Conservation (phyloP, 2,797 vertebrate species). For the Uromys caudimaculatus region DNA sequence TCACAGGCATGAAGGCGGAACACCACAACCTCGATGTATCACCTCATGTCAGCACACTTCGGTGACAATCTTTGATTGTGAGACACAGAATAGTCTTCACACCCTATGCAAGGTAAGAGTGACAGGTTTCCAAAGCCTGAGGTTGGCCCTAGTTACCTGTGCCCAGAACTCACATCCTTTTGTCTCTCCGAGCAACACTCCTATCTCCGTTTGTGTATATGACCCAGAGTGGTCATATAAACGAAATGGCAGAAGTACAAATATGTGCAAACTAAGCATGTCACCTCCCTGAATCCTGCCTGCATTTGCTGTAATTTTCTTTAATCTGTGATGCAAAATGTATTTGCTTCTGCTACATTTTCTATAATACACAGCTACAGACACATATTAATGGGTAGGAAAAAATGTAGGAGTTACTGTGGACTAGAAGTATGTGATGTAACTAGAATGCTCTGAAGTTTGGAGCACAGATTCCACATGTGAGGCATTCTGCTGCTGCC, state of each 20-base stretch:
- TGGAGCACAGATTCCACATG: background rate
- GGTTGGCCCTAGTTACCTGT: background rate
- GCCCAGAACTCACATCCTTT: background rate
- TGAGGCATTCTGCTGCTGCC: background rate
- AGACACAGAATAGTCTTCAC: constrained; percentile 3
- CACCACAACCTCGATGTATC: background rate
- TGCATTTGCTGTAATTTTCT: constrained; percentile 17
- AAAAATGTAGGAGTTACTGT: background rate
- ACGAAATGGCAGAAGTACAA: constrained; percentile 33
- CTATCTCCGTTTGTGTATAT: background rate
- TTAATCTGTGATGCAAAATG: constrained; percentile 5
- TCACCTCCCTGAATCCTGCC: constrained; percentile 45
- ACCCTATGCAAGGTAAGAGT: background rate
- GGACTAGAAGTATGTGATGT: background rate
- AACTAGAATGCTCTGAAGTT: background rate
- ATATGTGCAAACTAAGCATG: constrained; percentile 30
- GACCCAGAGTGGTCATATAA: background rate
- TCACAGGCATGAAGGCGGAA: background rate
- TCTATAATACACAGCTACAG: background rate
- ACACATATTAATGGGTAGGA: background rate
- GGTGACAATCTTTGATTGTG: background rate
- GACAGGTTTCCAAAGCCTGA: background rate
- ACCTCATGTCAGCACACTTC: background rate
- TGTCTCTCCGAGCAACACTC: constrained; percentile 6
- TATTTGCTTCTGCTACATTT: constrained; percentile 52